A percentile compares a stretch with the other conserved stretches of the same genome.
Evolutionary conservation across 2,113 vertebrate genomes (phyloP).

Genomic region (human): DNA sequence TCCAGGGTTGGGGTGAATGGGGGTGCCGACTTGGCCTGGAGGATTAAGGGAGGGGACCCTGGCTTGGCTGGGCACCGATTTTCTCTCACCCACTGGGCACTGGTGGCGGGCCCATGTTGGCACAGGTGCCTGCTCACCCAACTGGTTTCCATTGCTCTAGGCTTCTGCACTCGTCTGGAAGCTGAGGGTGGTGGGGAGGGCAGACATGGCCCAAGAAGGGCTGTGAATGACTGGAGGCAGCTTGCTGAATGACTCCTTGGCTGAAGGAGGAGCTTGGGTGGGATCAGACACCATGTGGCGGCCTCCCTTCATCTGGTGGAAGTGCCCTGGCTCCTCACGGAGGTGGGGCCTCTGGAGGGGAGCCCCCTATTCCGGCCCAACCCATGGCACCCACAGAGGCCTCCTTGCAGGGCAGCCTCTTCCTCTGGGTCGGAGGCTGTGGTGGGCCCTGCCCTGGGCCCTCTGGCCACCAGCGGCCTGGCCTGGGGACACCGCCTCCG

Average conservation of each 20-base stretch:
- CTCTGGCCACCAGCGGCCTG: not conserved
- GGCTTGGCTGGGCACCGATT: conserved; percentile 79
- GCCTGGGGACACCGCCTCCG: not conserved
- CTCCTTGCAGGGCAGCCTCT: not conserved
- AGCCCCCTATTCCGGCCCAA: not conserved
- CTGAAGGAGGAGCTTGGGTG: conserved; percentile 52
- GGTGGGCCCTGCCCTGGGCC: not conserved
- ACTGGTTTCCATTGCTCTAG: conserved; percentile 53
- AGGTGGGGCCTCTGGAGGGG: conserved; percentile 1
- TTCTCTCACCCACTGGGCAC: conserved; percentile 70
- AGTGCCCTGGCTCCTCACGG: not conserved
- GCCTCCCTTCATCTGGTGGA: not conserved
- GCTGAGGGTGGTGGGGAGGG: not conserved
- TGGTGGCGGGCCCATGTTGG: conserved; percentile 67
- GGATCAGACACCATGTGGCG: not conserved
- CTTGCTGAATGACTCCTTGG: not conserved
- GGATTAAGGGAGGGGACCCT: conserved; percentile 50
- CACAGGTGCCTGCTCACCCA: conserved; percentile 21
- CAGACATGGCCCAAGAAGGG: not conserved
- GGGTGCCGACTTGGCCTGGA: not conserved
- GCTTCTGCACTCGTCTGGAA: conserved; percentile 61
- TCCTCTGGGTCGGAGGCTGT: not conserved
- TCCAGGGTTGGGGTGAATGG: conserved; percentile 6
- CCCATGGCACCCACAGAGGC: not conserved
- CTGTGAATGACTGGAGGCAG: not conserved